Percentiles rank a stretch among this genome's conserved stretches.
phyloP scores from a whole-genome alignment of 2,797 vertebrate species.

The Xiphophorus birchmanni region DNA sequence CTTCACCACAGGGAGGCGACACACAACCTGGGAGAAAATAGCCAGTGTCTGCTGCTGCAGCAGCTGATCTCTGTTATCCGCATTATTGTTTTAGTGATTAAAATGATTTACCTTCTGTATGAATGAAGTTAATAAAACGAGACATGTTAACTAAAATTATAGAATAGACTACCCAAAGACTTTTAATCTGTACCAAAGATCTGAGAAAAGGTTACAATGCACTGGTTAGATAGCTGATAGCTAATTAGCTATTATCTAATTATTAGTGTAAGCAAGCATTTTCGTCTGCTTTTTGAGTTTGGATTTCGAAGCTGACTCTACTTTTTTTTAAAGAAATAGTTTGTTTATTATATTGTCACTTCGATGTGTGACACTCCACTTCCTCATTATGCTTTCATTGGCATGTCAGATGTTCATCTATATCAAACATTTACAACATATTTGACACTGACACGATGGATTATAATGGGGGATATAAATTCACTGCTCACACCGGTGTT shows the following conservation, averaged over 20 bases:
- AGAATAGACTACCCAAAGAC: not conserved
- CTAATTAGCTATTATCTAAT: conserved; percentile 11
- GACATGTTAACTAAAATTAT: not conserved
- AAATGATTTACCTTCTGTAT: not conserved
- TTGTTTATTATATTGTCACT: not conserved
- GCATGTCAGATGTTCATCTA: conserved; percentile 22
- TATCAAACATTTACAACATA: conserved; percentile 18
- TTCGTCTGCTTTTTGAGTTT: conserved; percentile 58
- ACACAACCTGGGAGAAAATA: conserved; percentile 49
- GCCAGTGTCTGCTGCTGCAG: not conserved
- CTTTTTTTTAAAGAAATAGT: conserved; percentile 15
- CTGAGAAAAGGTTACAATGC: conserved; percentile 1
- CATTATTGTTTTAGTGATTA: not conserved
- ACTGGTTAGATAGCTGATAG: not conserved
- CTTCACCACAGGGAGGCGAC: conserved; percentile 68
- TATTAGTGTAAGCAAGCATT: conserved; percentile 39
- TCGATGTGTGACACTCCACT: conserved; percentile 17
- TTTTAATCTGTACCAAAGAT: too few species aligned
- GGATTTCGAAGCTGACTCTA: conserved; percentile 56
- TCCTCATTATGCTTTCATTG: conserved; percentile 23
- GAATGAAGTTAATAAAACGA: not conserved
- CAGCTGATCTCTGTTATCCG: conserved; percentile 1
- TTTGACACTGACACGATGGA: not conserved
- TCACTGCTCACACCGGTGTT: conserved; percentile 45
- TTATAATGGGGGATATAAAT: conserved; percentile 7